These are phyloP conservation scores for Rhinichthys osculus DNA, from an alignment of 2,797 vertebrate genomes.

Conservation along the genomic window DNA sequence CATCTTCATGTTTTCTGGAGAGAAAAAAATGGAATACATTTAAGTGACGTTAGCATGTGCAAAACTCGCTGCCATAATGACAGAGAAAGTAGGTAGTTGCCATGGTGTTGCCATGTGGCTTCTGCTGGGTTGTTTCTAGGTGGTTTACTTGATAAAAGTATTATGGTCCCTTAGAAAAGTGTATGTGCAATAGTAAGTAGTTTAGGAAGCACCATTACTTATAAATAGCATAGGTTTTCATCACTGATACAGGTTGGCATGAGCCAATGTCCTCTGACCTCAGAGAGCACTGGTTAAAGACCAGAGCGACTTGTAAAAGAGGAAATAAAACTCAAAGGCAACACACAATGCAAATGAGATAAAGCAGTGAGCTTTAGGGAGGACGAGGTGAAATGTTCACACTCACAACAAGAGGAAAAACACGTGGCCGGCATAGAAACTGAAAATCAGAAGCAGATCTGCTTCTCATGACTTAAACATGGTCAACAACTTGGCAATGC, in stretches of 20 bases:
- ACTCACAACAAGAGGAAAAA: conserved; percentile 7
- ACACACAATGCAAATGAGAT: conserved; percentile 37
- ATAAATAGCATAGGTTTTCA: neutral
- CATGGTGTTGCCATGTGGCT: neutral
- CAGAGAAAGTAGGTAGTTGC: neutral
- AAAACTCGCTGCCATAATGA: neutral
- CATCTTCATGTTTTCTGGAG: neutral
- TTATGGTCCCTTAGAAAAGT: neutral
- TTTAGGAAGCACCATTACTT: neutral
- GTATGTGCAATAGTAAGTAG: neutral
- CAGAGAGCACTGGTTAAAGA: neutral
- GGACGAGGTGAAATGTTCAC: neutral
- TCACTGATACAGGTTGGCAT: neutral
- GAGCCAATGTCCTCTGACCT: neutral
- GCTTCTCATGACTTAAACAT: neutral
- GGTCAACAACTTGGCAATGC: conserved; percentile 22
- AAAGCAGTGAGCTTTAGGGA: neutral
- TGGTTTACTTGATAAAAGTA: neutral
- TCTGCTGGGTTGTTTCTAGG: neutral
- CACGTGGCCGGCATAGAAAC: neutral
- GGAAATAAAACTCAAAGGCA: conserved; percentile 24
- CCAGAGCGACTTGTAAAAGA: neutral
- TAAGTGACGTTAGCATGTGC: neutral
- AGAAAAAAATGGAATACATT: neutral
- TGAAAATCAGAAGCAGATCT: neutral